Conservation (phyloP, 2,113 vertebrate genomes). For the Embiotoca jacksoni region DNA sequence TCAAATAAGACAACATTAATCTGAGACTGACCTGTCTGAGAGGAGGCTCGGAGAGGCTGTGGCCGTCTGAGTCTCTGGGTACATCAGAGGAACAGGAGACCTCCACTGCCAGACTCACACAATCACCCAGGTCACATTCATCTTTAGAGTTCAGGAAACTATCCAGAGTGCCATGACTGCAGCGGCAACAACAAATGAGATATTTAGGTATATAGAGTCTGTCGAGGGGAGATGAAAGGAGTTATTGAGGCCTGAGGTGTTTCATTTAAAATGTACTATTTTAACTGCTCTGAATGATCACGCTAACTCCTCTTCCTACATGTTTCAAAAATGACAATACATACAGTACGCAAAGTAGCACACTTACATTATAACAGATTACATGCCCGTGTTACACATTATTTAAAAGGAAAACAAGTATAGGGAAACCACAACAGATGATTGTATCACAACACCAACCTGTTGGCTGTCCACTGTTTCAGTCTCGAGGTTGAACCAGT, state of each 20-base stretch:
- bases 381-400: slow-evolving; percentile 2
- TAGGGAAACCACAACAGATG: background rate
- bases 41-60: slow-evolving; percentile 28
- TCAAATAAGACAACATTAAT: too few relatives aligned
- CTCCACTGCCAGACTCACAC: slow-evolving; percentile 63
- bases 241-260: background rate
- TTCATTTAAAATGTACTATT: background rate
- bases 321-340: too few relatives aligned
- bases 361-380: slow-evolving; percentile 11
- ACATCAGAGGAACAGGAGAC: slow-evolving; percentile 55
- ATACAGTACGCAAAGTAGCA: background rate
- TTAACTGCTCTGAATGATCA: too few relatives aligned
- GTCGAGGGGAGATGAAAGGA: background rate
- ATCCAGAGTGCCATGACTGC: slow-evolving; percentile 21
- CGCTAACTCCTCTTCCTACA: too few relatives aligned
- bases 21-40: slow-evolving; percentile 67
- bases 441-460: slow-evolving; percentile 69
- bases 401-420: background rate
- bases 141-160: slow-evolving; percentile 13
- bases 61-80: slow-evolving; percentile 26
- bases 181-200: slow-evolving; percentile 15
- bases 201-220: background rate
- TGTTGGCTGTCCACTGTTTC: slow-evolving; percentile 45
- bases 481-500: slow-evolving; percentile 12
- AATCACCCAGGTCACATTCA: slow-evolving; percentile 57